Conservation (phyloP, 2,113 vertebrate species). For the Nerophis lumbriciformis region DNA sequence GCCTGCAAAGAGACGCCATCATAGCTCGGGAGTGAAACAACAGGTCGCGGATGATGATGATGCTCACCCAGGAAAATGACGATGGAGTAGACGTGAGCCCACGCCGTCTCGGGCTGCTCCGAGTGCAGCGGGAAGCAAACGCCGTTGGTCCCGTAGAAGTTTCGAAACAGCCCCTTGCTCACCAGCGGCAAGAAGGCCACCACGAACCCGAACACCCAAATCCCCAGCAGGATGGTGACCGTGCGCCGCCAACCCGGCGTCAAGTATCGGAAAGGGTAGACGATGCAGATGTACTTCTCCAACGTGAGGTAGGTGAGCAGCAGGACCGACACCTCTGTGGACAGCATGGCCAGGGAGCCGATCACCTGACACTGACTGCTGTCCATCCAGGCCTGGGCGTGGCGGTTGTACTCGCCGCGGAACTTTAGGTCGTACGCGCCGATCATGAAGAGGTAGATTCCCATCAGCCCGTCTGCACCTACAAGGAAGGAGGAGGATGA, state of each 20-base stretch:
- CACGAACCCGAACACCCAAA: conserved; percentile 87
- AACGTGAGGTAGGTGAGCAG: conserved; percentile 92
- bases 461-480: conserved; percentile 98
- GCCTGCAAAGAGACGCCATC: conserved; percentile 66
- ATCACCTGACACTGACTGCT: conserved; percentile 87
- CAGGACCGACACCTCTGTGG: conserved; percentile 94
- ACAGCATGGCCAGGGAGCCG: conserved; percentile 92
- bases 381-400: conserved; percentile 95
- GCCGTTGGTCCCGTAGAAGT: conserved; percentile 94
- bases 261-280: conserved; percentile 91
- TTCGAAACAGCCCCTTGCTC: conserved; percentile 85
- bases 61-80: conserved; percentile 89
- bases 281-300: conserved; percentile 97
- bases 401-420: conserved; percentile 91
- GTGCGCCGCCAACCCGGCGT: conserved; percentile 85
- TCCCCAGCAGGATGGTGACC: conserved; percentile 80
- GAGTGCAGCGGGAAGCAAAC: conserved; percentile 96
- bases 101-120: conserved; percentile 83
- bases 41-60: neutral
- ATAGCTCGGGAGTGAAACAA: no score
- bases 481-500: neutral
- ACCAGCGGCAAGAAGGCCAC: conserved; percentile 86
- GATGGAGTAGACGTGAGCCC: conserved; percentile 91
- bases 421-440: conserved; percentile 92
- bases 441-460: conserved; percentile 93